Evolutionary conservation across 1,140 invertebrate genomes (phyloP), one percentile per base, ranked within the genome.

Genomic region (Dufourea novaeangliae): DNA sequence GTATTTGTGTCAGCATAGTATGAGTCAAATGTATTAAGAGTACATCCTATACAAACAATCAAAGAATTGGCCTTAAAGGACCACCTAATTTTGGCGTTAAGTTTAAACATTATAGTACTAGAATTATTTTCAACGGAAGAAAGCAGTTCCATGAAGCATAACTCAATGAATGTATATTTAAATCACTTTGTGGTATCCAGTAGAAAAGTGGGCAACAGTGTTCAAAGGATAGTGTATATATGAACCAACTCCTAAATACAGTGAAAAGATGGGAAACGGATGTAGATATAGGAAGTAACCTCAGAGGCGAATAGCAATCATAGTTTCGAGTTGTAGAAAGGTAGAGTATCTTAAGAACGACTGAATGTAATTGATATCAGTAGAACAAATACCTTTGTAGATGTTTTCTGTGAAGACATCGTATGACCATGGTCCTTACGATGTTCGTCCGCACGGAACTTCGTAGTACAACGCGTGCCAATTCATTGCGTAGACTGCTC

Each of bases 401-500:
- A 88, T 94, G 91, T 92, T 94, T 94, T 91, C 93, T 94, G 91
- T 93, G 94, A 78, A 93, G 88, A 89, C 94, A 94, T 89, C 95
- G 94, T 76, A 93, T 93, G 63, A 92, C 93, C 69, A 95, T 78
- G 88, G 94, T 94, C 90, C 94, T 93, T 63, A 94, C 91, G 79
- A 93, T 82, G 89, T 94, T 95, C 62, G 88, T 92, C 79, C 93
- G 90, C 52, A 94, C 86, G 77, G 92, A 90, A 92, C 93, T 94
- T 90, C 93, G 94, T 25, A 95, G 84, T 84, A 93, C 93, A 84
- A 93, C 92, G 83, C 93, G 94, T 82, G 94, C 88, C 78, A 95
- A 91, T 85, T 95, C 94, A 87, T 94, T 95, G 93, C 95, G 94
- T 90, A 94, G 89, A 82, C 94, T 90, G 88, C 94, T 93, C 86